A percentile compares a stretch with the other conserved stretches of the same genome.
Evolutionary conservation across 2,113 vertebrate species (phyloP).

Genomic region (Aptenodytes patagonicus): DNA sequence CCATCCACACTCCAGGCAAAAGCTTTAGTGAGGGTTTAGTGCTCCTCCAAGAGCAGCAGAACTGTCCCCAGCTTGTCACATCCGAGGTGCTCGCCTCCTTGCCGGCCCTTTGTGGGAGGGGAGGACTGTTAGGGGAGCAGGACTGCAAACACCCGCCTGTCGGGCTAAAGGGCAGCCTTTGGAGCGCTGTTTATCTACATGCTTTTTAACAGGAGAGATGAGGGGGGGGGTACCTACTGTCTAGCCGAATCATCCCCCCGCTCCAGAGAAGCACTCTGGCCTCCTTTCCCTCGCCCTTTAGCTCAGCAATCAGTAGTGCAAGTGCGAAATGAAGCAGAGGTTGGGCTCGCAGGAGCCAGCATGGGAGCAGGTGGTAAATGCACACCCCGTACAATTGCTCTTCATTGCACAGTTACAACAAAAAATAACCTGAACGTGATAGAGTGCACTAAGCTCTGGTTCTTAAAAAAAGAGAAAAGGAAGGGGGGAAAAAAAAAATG

Average conservation of each 20-base stretch:
- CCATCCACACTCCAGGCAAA: background rate
- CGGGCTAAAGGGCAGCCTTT: background rate
- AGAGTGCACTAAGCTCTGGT: slow-evolving; percentile 15
- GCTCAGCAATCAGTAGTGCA: background rate
- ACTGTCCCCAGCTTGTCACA: fast-evolving
- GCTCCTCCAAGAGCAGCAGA: background rate
- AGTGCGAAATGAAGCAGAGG: background rate
- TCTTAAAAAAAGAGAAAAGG: background rate
- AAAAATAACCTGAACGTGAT: background rate
- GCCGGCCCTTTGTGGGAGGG: background rate
- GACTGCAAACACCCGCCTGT: background rate
- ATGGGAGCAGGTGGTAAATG: background rate
- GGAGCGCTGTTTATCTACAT: background rate
- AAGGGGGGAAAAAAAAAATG: background rate
- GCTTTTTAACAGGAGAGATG: background rate
- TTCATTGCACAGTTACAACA: background rate
- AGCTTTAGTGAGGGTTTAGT: background rate
- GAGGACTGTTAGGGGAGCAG: background rate
- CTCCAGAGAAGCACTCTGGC: background rate
- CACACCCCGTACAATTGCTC: background rate
- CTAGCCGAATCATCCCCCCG: background rate
- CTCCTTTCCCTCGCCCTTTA: background rate
- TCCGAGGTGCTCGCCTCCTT: background rate
- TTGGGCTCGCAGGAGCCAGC: background rate
- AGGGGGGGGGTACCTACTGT: no score